Base-by-base conservation (phyloP, 2,888 invertebrate species). In the Acanthosepion lycidas region DNA sequence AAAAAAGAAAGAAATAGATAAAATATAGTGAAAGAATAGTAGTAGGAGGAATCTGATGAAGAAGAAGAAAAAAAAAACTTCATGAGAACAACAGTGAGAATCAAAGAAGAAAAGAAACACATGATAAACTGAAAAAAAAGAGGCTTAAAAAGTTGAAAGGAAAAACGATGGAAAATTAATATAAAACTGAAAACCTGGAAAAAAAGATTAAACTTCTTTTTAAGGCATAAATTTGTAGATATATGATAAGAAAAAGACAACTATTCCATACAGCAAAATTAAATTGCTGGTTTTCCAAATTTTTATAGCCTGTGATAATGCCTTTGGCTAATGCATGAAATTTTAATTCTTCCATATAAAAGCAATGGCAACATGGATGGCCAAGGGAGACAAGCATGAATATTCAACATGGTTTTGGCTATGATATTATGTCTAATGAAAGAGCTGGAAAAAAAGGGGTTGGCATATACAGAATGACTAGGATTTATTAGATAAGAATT, bases 271-370 rank as follows among this genome's bases (percentile, higher is more conserved):
- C 78, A n/a, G 78, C 12, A 78, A 78, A 78, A 78, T 78, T 78
- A 78, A 78, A 78, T 78, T 78, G 78, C 78, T 78, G n/a, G n/a
- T 78, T 78, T 78, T 78, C 78, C n/a, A 78, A 78, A 78, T 78
- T 78, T 78, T 78, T 78, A 78, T 78, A 9, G 78, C 78, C 78
- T 78, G n/a, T 78, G 78, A 78, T 78, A n/a, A 78, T n/a, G n/a
- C 78, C 78, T 78, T 78, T 78, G 78, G 78, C 78, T 78, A 78
- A 78, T 78, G 78, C 78, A 78, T 78, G n/a, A 78, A n/a, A 78
- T 78, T 78, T 78, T n/a, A n/a, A 78, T n/a, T 78, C 78, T 78
- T 33, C 78, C n/a, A 18, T n/a, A 33, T 9, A 78, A 78, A n/a
- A 78, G 78, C n/a, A n/a, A 42, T 78, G 12, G n/a, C n/a, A 78